Conservation (phyloP, 2,888 invertebrate genomes). For the Phlogophora meticulosa region DNA sequence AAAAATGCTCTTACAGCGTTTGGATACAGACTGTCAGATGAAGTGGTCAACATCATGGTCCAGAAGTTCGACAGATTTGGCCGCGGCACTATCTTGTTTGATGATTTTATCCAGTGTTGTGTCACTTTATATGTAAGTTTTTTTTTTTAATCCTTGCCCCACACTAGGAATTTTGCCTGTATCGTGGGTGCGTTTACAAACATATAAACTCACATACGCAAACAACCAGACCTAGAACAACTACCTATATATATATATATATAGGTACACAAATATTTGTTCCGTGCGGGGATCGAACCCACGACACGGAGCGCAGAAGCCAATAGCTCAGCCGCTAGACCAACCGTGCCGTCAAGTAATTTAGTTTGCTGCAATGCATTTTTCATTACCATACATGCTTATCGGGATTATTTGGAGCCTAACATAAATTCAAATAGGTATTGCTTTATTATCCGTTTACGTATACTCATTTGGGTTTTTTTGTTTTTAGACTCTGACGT, state of each 20-base stretch:
- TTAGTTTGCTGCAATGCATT: neutral
- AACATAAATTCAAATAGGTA: neutral
- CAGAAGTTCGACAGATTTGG: constrained; percentile 98
- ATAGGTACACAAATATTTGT: too few species aligned
- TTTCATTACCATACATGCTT: neutral
- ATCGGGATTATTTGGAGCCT: neutral
- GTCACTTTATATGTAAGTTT: constrained; percentile 97
- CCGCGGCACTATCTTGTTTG: constrained; percentile 97
- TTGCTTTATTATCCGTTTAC: neutral
- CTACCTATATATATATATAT: too few species aligned
- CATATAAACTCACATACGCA: too few species aligned
- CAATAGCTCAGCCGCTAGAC: too few species aligned
- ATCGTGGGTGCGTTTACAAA: too few species aligned
- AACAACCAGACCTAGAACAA: too few species aligned
- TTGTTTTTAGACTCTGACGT: constrained; percentile 95
- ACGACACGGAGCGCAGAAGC: too few species aligned
- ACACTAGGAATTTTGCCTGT: too few species aligned
- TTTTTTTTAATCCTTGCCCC: neutral
- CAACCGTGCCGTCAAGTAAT: too few species aligned
- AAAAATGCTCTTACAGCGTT: constrained; percentile 97
- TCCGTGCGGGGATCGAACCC: too few species aligned
- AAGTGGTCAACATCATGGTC: constrained; percentile 95
- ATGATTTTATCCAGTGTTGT: constrained; percentile 99
- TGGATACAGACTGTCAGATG: constrained; percentile 96
- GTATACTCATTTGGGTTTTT: constrained; percentile 17